phyloP scores from a whole-genome alignment of 2,888 invertebrate genomes.

The Andrena dorsata region DNA sequence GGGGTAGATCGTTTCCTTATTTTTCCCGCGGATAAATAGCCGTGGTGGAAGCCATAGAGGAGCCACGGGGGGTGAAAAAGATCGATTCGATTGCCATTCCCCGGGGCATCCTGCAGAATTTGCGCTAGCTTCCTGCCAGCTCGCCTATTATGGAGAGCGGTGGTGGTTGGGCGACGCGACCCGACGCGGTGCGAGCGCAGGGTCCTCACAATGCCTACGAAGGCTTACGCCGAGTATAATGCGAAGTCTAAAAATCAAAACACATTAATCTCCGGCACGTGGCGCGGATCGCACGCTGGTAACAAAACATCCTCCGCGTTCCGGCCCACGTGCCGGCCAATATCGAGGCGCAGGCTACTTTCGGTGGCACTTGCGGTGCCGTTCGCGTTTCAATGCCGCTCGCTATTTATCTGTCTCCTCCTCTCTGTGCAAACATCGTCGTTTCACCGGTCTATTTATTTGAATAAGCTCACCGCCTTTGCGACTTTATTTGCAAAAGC shows the following conservation, averaged over 20 bases:
- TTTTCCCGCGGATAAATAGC: conserved; percentile 43
- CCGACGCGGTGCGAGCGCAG: conserved; percentile 58
- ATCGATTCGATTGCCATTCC: conserved; percentile 60
- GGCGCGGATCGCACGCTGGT: conserved; percentile 82
- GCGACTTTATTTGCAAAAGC: conserved; percentile 36
- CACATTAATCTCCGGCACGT: conserved; percentile 85
- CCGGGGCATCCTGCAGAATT: conserved; percentile 46
- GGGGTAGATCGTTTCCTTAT: neutral
- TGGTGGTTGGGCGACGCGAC: conserved; percentile 37
- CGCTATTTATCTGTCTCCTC: conserved; percentile 23
- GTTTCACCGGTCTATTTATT: conserved; percentile 37
- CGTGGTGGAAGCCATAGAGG: conserved; percentile 1
- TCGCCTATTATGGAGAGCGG: conserved; percentile 59
- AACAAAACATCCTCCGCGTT: conserved; percentile 67
- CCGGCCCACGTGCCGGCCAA: conserved; percentile 55
- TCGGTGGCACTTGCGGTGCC: conserved; percentile 56
- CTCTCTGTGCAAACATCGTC: conserved; percentile 8
- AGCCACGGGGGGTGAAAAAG: conserved; percentile 48
- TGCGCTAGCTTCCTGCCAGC: conserved; percentile 49
- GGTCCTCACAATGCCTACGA: conserved; percentile 73
- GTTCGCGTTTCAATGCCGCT: conserved; percentile 43
- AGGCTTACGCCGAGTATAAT: conserved; percentile 79
- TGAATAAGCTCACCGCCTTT: conserved; percentile 8
- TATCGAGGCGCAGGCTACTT: conserved; percentile 33
- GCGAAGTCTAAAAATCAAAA: conserved; percentile 85